Conservation (phyloP, 2,113 vertebrate genomes). For the Eptesicus fuscus region DNA sequence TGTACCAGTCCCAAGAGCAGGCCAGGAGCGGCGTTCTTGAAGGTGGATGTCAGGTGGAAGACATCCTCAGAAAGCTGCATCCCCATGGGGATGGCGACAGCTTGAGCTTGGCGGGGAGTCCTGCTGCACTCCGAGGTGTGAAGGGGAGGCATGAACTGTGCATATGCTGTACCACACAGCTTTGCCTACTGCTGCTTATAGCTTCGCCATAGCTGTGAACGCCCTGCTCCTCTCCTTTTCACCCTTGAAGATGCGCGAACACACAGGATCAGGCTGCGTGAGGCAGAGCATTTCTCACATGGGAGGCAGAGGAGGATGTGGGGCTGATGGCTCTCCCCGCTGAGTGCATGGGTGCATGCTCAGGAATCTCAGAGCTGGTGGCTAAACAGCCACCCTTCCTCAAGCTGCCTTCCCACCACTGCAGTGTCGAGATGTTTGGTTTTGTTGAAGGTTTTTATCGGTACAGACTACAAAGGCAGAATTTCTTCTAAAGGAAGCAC, state of each 20-base stretch:
- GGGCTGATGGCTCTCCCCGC: background rate
- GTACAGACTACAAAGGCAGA: background rate
- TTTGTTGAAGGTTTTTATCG: background rate
- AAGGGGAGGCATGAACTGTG: constrained; percentile 81
- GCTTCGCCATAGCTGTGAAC: constrained; percentile 82
- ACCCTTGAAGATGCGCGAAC: constrained; percentile 78
- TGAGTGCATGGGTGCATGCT: fast-evolving
- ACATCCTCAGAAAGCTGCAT: constrained; percentile 70
- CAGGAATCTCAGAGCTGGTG: background rate
- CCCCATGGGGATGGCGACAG: constrained; percentile 78
- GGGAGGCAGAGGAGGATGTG: background rate
- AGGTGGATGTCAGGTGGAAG: constrained; percentile 70
- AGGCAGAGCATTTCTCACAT: background rate
- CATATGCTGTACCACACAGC: constrained; percentile 83
- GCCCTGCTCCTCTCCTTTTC: constrained; percentile 77
- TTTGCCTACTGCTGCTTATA: constrained; percentile 78
- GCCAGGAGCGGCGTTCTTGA: background rate
- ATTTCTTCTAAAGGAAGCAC: background rate
- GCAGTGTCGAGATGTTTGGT: background rate
- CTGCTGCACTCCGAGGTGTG: constrained; percentile 80
- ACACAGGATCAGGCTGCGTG: constrained; percentile 63
- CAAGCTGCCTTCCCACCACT: background rate
- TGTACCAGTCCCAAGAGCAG: background rate
- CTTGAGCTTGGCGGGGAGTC: constrained; percentile 83
- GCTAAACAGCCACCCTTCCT: background rate